Conservation (phyloP, 2,888 invertebrate genomes). For the Aphidoletes aphidimyza region DNA sequence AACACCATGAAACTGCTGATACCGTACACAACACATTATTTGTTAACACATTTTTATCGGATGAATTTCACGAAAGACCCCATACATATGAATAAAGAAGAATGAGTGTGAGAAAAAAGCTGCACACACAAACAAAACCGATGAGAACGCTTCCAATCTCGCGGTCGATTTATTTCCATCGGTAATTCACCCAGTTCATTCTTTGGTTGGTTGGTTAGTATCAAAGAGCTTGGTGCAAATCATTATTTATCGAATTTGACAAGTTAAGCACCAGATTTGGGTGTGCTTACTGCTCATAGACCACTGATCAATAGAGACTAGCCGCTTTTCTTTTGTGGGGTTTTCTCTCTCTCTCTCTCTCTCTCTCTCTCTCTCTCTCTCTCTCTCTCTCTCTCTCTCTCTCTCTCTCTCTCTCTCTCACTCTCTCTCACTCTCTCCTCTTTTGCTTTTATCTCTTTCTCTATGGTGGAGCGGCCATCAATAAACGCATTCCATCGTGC, state of each 20-base stretch:
- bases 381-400: no score
- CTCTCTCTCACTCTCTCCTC: no score
- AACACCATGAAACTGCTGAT: slow-evolving; percentile 33
- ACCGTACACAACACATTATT: slow-evolving; percentile 31
- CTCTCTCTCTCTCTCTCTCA: no score
- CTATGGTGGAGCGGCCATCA: no score
- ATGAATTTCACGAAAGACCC: background rate
- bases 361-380: no score
- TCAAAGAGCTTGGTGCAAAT: background rate
- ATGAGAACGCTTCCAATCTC: background rate
- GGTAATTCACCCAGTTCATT: background rate
- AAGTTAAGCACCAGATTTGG: background rate
- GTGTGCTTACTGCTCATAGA: background rate
- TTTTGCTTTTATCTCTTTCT: no score
- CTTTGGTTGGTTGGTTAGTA: background rate
- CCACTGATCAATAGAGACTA: no score
- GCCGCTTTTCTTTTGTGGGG: no score
- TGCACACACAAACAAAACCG: background rate
- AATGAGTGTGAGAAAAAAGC: background rate
- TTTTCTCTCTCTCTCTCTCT: no score
- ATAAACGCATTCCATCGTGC: background rate
- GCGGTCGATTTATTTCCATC: background rate
- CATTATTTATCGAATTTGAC: slow-evolving; percentile 46
- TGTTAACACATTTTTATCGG: slow-evolving; percentile 48
- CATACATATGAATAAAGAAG: background rate